A percentile compares a stretch with the other conserved stretches of the same genome.
phyloP scores from a whole-genome alignment of 2,888 invertebrate species.

The Gisinianus flammeolus region DNA sequence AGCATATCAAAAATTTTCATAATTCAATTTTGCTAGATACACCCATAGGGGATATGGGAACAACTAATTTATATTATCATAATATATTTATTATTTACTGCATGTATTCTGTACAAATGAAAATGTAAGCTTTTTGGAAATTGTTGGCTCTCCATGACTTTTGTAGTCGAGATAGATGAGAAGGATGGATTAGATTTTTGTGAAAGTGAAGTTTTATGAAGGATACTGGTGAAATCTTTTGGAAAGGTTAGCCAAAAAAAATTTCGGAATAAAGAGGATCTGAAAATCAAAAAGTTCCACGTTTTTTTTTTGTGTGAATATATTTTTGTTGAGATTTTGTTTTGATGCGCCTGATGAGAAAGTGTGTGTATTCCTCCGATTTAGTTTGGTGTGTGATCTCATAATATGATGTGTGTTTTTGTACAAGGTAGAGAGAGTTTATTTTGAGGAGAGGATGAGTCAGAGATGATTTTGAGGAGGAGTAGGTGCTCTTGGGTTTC shows the following conservation, averaged over 20 bases:
- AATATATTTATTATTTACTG: neutral
- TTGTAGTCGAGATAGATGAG: neutral
- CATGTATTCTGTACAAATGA: neutral
- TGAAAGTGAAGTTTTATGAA: neutral
- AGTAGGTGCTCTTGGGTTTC: conserved; percentile 20
- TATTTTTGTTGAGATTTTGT: neutral
- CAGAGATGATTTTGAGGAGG: conserved; percentile 34
- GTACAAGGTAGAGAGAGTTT: conserved; percentile 28
- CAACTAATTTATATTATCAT: neutral
- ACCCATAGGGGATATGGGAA: neutral
- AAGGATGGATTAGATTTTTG: neutral
- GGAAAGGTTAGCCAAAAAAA: conserved; percentile 25
- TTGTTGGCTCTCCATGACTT: neutral
- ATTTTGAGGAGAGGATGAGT: conserved; percentile 38
- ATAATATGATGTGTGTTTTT: conserved; percentile 10
- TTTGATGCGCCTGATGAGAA: conserved; percentile 10
- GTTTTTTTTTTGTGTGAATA: conserved; percentile 18
- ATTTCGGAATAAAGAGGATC: neutral
- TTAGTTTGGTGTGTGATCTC: neutral
- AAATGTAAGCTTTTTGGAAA: neutral
- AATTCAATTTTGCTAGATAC: neutral
- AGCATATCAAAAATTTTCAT: too few species aligned
- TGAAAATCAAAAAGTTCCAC: too few species aligned
- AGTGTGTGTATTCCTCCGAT: conserved; percentile 1
- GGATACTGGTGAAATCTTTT: conserved; percentile 16